These are phyloP conservation scores for Mastomys natalensis DNA, from an alignment of 2,113 vertebrate species.

Conservation along the genomic window DNA sequence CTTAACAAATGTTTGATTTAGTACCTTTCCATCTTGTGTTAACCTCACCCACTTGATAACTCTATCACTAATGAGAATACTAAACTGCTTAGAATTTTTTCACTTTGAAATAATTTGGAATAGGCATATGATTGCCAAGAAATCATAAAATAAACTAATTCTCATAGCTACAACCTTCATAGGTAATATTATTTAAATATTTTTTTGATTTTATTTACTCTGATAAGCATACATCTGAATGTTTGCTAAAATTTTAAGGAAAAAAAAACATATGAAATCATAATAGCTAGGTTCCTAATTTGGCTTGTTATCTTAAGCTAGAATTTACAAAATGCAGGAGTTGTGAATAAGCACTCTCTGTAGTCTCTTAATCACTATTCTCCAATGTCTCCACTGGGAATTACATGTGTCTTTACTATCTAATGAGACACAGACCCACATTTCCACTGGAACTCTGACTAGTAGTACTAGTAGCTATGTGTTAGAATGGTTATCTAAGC, in stretches of 20 bases:
- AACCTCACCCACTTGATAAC: not conserved
- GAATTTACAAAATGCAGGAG: not conserved
- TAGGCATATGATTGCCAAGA: not conserved
- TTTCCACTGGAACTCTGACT: not conserved
- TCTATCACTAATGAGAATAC: not conserved
- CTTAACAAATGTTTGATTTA: not conserved
- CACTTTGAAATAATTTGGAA: not conserved
- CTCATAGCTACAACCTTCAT: not conserved
- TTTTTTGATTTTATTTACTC: not conserved
- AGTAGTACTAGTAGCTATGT: not conserved
- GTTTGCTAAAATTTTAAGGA: not conserved
- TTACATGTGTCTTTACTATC: not conserved
- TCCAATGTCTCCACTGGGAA: not conserved
- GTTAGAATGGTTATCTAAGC: not conserved
- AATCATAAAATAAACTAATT: not conserved
- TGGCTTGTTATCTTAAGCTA: not conserved
- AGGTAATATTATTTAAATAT: not conserved
- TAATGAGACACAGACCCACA: not conserved
- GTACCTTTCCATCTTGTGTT: not conserved
- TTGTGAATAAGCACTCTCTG: not conserved
- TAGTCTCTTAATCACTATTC: not conserved
- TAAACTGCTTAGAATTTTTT: not conserved
- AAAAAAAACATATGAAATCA: not conserved
- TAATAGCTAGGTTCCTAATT: not conserved
- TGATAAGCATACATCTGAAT: not conserved